Conservation (phyloP, 2,113 vertebrate genomes). For the Chascanopsetta lugubris region DNA sequence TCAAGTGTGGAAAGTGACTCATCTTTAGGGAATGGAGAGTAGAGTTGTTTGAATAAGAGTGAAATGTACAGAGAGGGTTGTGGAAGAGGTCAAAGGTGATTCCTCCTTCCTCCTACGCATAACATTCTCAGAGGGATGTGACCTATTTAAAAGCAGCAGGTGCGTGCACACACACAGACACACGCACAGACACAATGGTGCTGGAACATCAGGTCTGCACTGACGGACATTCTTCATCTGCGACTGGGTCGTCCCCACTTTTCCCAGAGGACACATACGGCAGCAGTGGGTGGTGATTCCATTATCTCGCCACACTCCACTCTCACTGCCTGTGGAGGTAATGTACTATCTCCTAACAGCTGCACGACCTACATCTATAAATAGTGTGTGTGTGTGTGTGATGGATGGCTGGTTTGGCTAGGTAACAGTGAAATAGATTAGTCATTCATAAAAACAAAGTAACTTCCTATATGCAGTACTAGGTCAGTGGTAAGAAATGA, state of each 20-base stretch:
- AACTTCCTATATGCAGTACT: slow-evolving; percentile 10
- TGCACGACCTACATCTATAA: slow-evolving; percentile 57
- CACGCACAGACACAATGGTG: background rate
- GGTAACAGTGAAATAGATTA: slow-evolving; percentile 35
- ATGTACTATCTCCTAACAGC: slow-evolving; percentile 53
- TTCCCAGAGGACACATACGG: slow-evolving; percentile 32
- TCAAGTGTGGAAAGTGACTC: background rate
- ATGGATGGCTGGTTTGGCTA: slow-evolving; percentile 48
- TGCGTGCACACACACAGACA: slow-evolving; percentile 1
- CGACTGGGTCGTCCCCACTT: slow-evolving; percentile 55
- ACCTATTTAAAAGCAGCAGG: slow-evolving; percentile 68
- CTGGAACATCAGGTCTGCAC: background rate
- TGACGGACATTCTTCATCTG: slow-evolving; percentile 55
- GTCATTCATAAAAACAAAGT: slow-evolving; percentile 40
- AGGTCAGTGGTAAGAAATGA: slow-evolving; percentile 6
- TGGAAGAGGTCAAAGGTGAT: slow-evolving; percentile 42
- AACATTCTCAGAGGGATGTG: slow-evolving; percentile 38
- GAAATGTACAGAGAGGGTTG: slow-evolving; percentile 8
- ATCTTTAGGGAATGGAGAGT: slow-evolving; percentile 5
- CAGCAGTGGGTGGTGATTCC: slow-evolving; percentile 42
- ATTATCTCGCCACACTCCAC: slow-evolving; percentile 37
- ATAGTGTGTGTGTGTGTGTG: slow-evolving; percentile 37
- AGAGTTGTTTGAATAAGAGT: slow-evolving; percentile 26
- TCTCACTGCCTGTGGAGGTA: slow-evolving; percentile 38
- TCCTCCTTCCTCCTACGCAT: slow-evolving; percentile 8